Conservation (phyloP, 2,888 invertebrate species). For the Rotaria socialis region DNA sequence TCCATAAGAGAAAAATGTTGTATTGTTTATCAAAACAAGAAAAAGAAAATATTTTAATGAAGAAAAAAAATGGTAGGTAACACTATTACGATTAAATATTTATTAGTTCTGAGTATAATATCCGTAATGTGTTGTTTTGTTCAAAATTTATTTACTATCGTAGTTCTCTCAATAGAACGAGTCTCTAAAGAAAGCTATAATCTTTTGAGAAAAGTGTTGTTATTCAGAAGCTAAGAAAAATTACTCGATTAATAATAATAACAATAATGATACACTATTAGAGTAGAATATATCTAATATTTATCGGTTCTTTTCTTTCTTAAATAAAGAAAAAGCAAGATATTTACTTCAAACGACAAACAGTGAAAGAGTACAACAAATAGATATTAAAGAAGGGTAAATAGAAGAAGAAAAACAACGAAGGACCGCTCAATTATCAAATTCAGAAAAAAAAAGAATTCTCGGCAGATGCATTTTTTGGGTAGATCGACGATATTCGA, state of each 20-base stretch:
- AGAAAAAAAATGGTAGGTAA: neutral
- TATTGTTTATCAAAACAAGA: neutral
- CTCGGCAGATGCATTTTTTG: neutral
- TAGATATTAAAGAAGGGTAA: neutral
- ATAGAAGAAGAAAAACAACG: neutral
- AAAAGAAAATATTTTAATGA: neutral
- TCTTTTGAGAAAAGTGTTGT: neutral
- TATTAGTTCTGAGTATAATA: neutral
- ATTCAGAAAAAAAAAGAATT: neutral
- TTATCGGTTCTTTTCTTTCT: neutral
- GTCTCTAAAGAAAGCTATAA: neutral
- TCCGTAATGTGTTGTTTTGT: neutral
- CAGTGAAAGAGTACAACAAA: neutral
- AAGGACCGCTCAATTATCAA: neutral
- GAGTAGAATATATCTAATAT: neutral
- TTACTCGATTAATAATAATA: neutral
- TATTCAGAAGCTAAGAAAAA: neutral
- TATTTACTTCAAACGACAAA: neutral
- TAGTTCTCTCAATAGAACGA: neutral
- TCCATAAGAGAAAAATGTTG: neutral
- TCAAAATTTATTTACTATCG: neutral
- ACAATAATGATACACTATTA: neutral
- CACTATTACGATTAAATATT: neutral
- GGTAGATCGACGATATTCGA: neutral
- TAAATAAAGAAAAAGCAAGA: neutral